A percentile compares a stretch with the other conserved stretches of the same genome.
phyloP scores from a whole-genome alignment of 2,113 vertebrate genomes.

The Galemys pyrenaicus region DNA sequence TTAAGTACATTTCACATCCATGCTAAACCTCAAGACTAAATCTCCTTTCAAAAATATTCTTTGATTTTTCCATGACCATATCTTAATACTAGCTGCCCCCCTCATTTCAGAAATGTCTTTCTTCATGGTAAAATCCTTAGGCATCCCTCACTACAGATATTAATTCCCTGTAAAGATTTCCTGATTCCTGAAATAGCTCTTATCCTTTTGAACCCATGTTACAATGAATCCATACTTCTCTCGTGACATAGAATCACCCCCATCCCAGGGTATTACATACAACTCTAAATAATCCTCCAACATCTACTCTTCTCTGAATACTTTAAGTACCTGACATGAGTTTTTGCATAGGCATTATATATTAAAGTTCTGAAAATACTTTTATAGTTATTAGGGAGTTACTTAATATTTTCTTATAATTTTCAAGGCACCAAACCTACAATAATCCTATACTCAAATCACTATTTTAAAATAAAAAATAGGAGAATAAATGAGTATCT shows the following conservation, averaged over 20 bases:
- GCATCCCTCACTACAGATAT: background rate
- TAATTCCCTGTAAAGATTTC: background rate
- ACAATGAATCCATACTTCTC: background rate
- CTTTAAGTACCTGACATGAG: background rate
- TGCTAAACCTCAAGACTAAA: background rate
- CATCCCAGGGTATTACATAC: background rate
- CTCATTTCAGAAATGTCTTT: conserved; percentile 11
- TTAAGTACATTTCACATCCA: background rate
- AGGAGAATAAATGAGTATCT: background rate
- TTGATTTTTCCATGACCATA: background rate
- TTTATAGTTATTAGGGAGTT: background rate
- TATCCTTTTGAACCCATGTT: background rate
- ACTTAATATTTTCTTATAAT: background rate
- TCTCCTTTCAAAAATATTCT: background rate
- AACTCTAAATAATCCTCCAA: background rate
- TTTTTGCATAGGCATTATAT: background rate
- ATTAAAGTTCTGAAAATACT: conserved; percentile 5
- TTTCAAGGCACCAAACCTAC: background rate
- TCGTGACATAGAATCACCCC: background rate
- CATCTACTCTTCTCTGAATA: background rate
- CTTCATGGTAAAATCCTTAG: background rate
- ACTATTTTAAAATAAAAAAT: background rate
- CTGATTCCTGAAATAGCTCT: background rate
- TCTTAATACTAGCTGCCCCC: background rate
- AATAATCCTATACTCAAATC: background rate